Evolutionary conservation across 2,888 invertebrate genomes (phyloP).

Genomic region (Andrena praecox): DNA sequence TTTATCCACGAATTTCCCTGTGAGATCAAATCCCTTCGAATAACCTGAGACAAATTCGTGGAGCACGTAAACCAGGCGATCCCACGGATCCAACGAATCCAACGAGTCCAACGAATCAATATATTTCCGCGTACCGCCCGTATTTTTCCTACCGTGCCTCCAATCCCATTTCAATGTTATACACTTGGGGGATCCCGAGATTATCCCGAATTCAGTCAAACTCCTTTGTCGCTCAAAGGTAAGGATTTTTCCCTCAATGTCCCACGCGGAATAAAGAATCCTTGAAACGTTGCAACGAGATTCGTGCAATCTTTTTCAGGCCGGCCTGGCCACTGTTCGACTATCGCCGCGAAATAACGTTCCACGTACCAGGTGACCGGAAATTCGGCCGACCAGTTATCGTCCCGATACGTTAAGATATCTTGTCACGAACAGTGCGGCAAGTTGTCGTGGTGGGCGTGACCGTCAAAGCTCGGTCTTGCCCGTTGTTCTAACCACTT

Average conservation of each 20-base stretch:
- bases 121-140: not conserved
- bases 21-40: not conserved
- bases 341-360: slow-evolving; percentile 41
- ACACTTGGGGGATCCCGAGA: slow-evolving; percentile 53
- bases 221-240: slow-evolving; percentile 56
- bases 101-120: slow-evolving; percentile 35
- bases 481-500: slow-evolving; percentile 29
- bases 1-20: too few relatives aligned
- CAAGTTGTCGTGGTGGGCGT: slow-evolving; percentile 4
- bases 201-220: slow-evolving; percentile 57
- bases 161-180: slow-evolving; percentile 46
- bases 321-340: slow-evolving; percentile 35
- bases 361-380: slow-evolving; percentile 26
- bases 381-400: slow-evolving; percentile 24
- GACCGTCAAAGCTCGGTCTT: slow-evolving; percentile 2
- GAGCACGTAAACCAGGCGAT: slow-evolving; percentile 6
- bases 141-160: not conserved
- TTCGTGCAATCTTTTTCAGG: slow-evolving; percentile 48
- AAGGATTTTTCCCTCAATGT: slow-evolving; percentile 52
- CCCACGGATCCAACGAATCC: not conserved
- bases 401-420: not conserved
- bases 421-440: slow-evolving; percentile 8
- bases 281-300: slow-evolving; percentile 48
- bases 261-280: slow-evolving; percentile 32
- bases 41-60: not conserved